Evolutionary conservation across 2,888 invertebrate species (phyloP).

Genomic region (Deilephila elpenor): DNA sequence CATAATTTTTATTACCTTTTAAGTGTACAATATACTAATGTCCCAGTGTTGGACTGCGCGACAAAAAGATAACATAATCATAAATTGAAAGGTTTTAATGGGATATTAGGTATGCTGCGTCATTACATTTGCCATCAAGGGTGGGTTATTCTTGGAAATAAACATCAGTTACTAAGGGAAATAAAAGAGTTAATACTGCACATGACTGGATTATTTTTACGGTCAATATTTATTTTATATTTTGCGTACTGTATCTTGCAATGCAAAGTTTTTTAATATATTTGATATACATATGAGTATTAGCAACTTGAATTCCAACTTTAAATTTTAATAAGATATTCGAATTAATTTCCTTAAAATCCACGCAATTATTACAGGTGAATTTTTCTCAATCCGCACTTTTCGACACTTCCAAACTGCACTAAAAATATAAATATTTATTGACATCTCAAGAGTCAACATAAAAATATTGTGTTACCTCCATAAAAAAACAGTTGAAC

Average conservation of each 20-base stretch:
- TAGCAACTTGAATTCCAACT: too few species aligned
- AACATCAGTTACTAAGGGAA: neutral
- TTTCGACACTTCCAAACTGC: too few species aligned
- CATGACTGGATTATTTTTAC: too few species aligned
- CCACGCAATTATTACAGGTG: too few species aligned
- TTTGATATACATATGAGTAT: too few species aligned
- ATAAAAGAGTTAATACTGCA: neutral
- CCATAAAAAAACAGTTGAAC: neutral
- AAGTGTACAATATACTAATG: constrained; percentile 27
- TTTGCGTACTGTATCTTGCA: neutral
- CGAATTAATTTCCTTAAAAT: too few species aligned
- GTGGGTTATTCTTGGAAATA: constrained; percentile 8
- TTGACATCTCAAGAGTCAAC: too few species aligned
- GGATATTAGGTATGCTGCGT: neutral
- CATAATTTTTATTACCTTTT: constrained; percentile 25
- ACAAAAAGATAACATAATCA: constrained; percentile 15
- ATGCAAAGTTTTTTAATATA: too few species aligned
- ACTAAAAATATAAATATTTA: too few species aligned
- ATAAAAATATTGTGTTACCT: neutral
- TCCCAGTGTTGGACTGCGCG: neutral
- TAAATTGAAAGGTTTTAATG: constrained; percentile 23
- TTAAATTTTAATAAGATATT: too few species aligned
- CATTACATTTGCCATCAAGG: constrained; percentile 8
- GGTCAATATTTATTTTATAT: neutral
- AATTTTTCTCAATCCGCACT: too few species aligned